phyloP scores from a whole-genome alignment of 2,113 vertebrate species.

The Calypte anna region DNA sequence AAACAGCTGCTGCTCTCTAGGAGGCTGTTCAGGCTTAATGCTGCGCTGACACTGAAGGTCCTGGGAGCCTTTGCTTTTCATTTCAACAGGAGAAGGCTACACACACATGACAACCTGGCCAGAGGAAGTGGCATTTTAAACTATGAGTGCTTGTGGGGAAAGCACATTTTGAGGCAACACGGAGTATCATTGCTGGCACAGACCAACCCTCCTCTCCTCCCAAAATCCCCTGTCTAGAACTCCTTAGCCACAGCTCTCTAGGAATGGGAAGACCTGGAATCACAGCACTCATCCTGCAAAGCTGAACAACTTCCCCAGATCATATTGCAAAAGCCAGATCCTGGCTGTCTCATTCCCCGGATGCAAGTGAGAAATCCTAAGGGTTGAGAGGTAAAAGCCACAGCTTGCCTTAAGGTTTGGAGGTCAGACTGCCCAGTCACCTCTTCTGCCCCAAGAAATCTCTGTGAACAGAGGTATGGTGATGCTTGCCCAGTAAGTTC shows the following conservation, averaged over 20 bases:
- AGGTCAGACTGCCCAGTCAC: accelerated
- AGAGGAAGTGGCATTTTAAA: neutral
- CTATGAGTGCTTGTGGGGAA: neutral
- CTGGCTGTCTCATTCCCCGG: neutral
- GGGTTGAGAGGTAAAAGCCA: neutral
- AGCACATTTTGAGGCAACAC: accelerated
- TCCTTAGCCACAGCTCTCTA: neutral
- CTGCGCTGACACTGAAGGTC: neutral
- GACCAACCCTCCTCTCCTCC: neutral
- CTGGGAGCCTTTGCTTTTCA: neutral
- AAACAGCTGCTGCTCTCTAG: neutral
- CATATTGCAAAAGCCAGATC: neutral
- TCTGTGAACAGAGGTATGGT: neutral
- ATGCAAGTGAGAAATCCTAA: neutral
- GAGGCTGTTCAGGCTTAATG: neutral
- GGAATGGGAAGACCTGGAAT: neutral
- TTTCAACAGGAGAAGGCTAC: neutral
- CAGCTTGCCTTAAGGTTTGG: neutral
- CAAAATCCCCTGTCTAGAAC: neutral
- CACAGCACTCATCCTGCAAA: neutral
- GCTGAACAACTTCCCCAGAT: neutral
- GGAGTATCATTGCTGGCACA: neutral
- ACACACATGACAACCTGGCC: accelerated
- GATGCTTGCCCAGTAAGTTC: neutral
- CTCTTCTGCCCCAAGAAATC: neutral